phyloP scores from a whole-genome alignment of 2,888 invertebrate genomes.

The Chaetogeoica ovagalla region DNA sequence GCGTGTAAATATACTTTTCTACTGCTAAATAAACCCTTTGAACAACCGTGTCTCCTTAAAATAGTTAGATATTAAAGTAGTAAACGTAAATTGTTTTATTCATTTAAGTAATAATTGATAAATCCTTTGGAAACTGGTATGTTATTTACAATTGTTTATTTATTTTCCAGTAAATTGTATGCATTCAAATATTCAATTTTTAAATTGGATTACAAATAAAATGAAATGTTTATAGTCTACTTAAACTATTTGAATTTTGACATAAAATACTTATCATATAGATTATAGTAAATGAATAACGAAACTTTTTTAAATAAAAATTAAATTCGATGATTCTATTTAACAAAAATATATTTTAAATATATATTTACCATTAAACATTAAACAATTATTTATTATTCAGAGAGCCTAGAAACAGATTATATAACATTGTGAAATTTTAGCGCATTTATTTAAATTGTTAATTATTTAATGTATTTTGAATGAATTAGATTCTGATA shows the following conservation, averaged over 20 bases:
- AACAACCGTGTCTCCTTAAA: neutral
- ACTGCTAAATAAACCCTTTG: conserved; percentile 18
- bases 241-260: neutral
- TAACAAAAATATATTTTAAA: neutral
- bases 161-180: neutral
- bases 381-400: neutral
- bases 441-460: neutral
- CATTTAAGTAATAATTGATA: conserved; percentile 6
- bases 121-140: neutral
- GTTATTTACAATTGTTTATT: neutral
- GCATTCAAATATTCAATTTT: neutral
- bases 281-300: neutral
- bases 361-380: neutral
- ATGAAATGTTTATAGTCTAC: neutral
- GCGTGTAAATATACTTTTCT: conserved; percentile 36
- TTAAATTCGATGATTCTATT: neutral
- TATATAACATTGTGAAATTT: neutral
- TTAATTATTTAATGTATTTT: conserved; percentile 3
- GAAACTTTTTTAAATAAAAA: neutral
- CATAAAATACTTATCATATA: neutral
- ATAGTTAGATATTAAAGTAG: neutral
- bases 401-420: neutral
- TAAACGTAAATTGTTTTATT: neutral
- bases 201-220: neutral
- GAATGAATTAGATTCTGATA: neutral